Percentiles rank a stretch among this genome's conserved stretches.
phyloP scores from a whole-genome alignment of 2,113 vertebrate species.

The Sinocyclocheilus anophthalmus region DNA sequence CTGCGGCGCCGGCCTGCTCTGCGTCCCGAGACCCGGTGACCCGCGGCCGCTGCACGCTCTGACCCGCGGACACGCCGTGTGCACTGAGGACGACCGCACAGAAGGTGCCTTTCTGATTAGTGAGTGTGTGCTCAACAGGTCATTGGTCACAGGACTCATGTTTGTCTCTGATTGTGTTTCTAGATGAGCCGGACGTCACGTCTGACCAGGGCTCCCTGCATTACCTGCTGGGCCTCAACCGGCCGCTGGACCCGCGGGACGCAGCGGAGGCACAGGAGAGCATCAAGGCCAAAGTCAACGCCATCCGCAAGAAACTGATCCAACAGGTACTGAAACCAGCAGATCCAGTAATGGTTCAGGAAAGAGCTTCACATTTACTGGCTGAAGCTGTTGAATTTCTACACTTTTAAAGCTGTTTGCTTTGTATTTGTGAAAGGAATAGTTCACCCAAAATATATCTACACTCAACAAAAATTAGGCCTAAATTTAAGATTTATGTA shows the following conservation, averaged over 20 bases:
- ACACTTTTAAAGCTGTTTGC: background rate
- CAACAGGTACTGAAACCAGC: conserved; percentile 71
- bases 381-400: background rate
- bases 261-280: conserved; percentile 76
- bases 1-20: no score
- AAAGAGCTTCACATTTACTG: background rate
- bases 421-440: background rate
- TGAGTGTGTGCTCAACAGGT: no score
- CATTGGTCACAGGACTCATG: background rate
- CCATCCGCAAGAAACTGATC: conserved; percentile 75
- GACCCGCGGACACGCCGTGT: no score
- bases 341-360: background rate
- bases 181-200: background rate
- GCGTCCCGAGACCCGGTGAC: no score
- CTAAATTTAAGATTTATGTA: background rate
- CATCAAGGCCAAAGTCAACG: conserved; percentile 73
- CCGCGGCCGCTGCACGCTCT: no score
- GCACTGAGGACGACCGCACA: no score
- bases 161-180: background rate
- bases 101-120: no score
- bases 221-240: conserved; percentile 75
- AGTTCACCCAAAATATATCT: background rate
- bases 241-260: conserved; percentile 74
- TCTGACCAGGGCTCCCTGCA: conserved; percentile 75
- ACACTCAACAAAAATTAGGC: background rate